These are phyloP conservation scores for Dolichoris vasculosae DNA, from an alignment of 1,140 invertebrate genomes.

Conservation along the genomic window DNA sequence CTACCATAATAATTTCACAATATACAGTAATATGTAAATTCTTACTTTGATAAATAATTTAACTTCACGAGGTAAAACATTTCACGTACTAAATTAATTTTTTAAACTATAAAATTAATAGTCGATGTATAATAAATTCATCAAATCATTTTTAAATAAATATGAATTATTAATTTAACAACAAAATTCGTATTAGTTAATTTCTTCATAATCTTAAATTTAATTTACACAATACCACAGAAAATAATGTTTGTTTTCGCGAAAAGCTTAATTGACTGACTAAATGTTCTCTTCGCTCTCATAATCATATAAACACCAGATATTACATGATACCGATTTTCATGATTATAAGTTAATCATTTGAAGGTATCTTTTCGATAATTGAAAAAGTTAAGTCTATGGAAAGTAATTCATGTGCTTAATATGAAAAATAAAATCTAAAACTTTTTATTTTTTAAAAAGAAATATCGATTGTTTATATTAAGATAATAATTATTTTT, in stretches of 20 bases:
- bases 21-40: background rate
- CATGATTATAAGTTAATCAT: constrained; percentile 1
- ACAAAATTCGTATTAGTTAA: background rate
- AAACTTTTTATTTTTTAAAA: background rate
- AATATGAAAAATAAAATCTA: background rate
- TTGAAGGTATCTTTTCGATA: background rate
- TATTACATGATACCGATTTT: background rate
- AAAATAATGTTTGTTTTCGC: constrained; percentile 19
- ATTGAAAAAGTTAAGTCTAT: background rate
- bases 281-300: background rate
- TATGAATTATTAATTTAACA: background rate
- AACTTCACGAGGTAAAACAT: background rate
- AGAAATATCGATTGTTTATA: background rate
- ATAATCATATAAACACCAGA: background rate
- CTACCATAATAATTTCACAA: background rate
- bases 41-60: background rate
- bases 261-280: background rate
- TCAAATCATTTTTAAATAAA: background rate
- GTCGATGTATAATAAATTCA: background rate
- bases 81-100: background rate
- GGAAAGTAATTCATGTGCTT: background rate
- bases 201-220: background rate
- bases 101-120: background rate
- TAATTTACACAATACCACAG: background rate
- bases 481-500: too few relatives aligned